Evolutionary conservation across 2,888 invertebrate genomes (phyloP), one percentile per base, ranked within the genome.

Genomic region (Drosophila borborema): DNA sequence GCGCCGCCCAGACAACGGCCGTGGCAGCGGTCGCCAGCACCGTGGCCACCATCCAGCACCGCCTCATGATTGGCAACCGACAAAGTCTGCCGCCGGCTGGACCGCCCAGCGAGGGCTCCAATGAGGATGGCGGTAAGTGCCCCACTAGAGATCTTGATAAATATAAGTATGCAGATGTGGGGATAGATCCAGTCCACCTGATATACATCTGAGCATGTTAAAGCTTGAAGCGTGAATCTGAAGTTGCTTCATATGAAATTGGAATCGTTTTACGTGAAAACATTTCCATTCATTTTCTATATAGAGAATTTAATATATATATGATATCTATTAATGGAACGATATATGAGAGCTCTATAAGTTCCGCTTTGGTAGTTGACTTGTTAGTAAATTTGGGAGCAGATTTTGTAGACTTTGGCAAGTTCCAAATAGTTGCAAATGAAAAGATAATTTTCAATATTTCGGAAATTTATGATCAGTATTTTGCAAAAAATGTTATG

Each of bases 41-140:
- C 0, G 91, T 92, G 41, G 92, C 91, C 20, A 92, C 92, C 49
- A 92, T 92, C 69, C 92, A 92, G 72, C 92, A 92, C 69, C 91
- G 92, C 6, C 81, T 92, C 55, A 89, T 92, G 88, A 92, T 92
- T 53, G 92, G 92, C 56, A 92, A 91, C 70, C 89, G 92, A 20
- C 92, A 92, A 76, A 91, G 85, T 63, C 65, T 91, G 73, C 91
- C 91, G 67, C 89, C 91, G 66, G 91, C 92, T 36, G 92, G 92
- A 16, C 92, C 92, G 58, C 92, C 92, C n/a, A 92, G 92, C 63
- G 92, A 92, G 64, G 92, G 92, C 49, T 92, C 92, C 45, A 92
- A 92, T 34, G 92, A 92, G 74, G 92, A 92, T 81, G 91, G 90
- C 53, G 91, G 91, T 91, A 76, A 91, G 92, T 91, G 7, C 23